Percentiles rank a stretch among this genome's conserved stretches.
Conservation (phyloP, 2,888 invertebrate genomes). For the Trisateles emortualis region DNA sequence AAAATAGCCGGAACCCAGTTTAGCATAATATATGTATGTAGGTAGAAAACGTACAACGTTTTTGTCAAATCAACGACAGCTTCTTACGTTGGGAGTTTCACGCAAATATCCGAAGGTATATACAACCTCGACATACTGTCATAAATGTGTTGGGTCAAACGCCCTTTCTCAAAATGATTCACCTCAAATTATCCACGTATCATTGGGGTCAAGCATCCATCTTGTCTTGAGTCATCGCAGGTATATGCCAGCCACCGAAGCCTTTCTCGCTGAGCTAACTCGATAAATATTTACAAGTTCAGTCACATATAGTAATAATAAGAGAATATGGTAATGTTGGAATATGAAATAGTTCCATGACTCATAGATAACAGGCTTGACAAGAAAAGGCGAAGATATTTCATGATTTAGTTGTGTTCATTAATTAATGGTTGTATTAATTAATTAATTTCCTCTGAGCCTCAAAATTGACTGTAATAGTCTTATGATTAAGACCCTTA, state of each 20-base stretch:
- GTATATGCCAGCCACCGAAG: slow-evolving; percentile 41
- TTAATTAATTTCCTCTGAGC: neutral
- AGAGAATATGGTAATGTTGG: slow-evolving; percentile 4
- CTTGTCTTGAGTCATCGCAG: slow-evolving; percentile 57
- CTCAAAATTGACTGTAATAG: no score
- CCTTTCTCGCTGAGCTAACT: slow-evolving; percentile 48
- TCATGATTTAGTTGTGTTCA: neutral
- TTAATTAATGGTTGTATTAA: neutral
- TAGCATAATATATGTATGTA: no score
- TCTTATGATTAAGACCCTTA: no score
- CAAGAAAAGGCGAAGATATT: neutral
- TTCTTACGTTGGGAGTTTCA: no score
- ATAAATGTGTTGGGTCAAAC: slow-evolving; percentile 9
- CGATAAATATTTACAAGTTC: slow-evolving; percentile 35
- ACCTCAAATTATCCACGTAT: slow-evolving; percentile 58
- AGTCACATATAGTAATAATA: neutral
- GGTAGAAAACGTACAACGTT: no score
- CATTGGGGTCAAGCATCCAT: slow-evolving; percentile 62
- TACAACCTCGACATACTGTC: neutral
- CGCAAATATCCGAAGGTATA: neutral
- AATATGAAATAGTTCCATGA: neutral
- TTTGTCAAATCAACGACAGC: no score
- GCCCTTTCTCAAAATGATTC: slow-evolving; percentile 51
- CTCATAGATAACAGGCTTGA: neutral
- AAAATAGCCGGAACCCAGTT: no score